Evolutionary conservation across 1,140 invertebrate genomes (phyloP).

Genomic region (Brachionus paranguensis): DNA sequence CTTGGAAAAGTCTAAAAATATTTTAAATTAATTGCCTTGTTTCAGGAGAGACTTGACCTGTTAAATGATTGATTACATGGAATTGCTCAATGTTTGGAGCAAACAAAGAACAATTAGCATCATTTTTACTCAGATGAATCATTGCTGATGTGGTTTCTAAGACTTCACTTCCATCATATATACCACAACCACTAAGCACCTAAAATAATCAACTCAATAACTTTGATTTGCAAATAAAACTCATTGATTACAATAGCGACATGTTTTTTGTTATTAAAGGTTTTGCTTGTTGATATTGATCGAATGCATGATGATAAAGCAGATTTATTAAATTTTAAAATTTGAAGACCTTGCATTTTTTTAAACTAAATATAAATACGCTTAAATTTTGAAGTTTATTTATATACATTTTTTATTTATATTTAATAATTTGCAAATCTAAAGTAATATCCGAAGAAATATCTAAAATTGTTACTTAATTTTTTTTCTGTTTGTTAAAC

Average conservation of each 20-base stretch:
- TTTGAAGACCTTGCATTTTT: not conserved
- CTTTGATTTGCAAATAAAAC: not conserved
- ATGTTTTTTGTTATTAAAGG: not conserved
- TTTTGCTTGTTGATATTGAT: not conserved
- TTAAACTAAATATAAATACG: not conserved
- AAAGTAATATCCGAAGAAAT: not conserved
- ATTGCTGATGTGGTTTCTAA: constrained; percentile 60
- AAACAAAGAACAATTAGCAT: constrained; percentile 58
- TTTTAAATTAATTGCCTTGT: constrained; percentile 31
- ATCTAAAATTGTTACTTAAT: too few relatives aligned
- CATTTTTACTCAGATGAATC: constrained; percentile 58
- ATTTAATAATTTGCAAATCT: not conserved
- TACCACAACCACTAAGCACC: constrained; percentile 63
- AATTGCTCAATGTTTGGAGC: constrained; percentile 60
- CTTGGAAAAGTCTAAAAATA: not conserved
- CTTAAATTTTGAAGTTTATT: not conserved
- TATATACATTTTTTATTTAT: not conserved
- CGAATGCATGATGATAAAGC: not conserved
- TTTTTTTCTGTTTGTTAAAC: too few relatives aligned
- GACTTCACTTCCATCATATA: constrained; percentile 63
- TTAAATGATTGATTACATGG: constrained; percentile 60
- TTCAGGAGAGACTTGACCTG: constrained; percentile 47
- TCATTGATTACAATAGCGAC: not conserved
- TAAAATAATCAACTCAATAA: not conserved
- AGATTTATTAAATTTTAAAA: not conserved